Conservation (phyloP, 2,113 vertebrate genomes). For the Bolborhynchus lineola region DNA sequence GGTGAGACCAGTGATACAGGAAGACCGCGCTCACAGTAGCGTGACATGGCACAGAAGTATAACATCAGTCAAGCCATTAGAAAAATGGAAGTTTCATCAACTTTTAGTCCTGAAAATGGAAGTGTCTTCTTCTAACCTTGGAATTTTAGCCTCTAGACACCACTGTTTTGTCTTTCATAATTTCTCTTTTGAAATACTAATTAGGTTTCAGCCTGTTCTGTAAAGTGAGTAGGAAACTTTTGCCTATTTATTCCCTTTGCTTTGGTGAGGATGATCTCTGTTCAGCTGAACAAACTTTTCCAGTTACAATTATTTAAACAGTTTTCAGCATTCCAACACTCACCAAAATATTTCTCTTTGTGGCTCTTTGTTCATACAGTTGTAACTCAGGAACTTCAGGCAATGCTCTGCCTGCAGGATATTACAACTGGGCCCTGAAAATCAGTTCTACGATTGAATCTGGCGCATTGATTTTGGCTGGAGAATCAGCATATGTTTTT, state of each 20-base stretch:
- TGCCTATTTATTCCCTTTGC: background rate
- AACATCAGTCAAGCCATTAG: background rate
- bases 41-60: background rate
- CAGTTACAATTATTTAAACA: background rate
- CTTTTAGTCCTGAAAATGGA: background rate
- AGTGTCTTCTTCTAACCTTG: background rate
- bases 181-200: background rate
- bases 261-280: background rate
- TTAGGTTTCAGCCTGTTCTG: background rate
- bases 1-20: background rate
- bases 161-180: background rate
- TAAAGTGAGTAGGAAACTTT: background rate
- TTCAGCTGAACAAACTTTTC: background rate
- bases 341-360: background rate
- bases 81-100: background rate
- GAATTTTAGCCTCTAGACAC: background rate
- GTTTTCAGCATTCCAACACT: background rate
- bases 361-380: background rate
- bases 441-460: background rate
- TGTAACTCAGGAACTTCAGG: background rate
- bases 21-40: background rate
- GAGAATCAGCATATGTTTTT: background rate
- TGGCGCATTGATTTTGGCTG: constrained; percentile 33
- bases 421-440: constrained; percentile 2
- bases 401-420: background rate